Evolutionary conservation across 2,888 invertebrate species (phyloP).

Genomic region (Melanostoma scalare): DNA sequence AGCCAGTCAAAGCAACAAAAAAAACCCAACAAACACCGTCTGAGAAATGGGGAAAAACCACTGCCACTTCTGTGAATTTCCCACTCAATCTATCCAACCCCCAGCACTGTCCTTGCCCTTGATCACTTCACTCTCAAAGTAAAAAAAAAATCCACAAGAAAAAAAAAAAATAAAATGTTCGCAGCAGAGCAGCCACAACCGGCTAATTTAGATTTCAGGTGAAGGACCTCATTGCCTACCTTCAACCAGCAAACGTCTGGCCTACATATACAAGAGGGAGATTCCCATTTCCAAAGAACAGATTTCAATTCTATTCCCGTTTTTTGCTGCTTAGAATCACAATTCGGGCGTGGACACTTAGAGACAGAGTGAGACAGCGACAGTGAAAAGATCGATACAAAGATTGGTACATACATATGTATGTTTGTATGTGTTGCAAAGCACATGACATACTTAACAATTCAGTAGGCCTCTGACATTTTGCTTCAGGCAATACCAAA

Average conservation of each 20-base stretch:
- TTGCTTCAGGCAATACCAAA: not conserved
- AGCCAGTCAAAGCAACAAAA: not conserved
- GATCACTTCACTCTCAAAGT: slow-evolving; percentile 39
- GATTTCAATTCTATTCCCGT: slow-evolving; percentile 6
- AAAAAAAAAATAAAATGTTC: slow-evolving; percentile 8
- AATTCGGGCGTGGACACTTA: slow-evolving; percentile 9
- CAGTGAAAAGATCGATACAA: slow-evolving; percentile 46
- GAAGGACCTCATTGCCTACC: slow-evolving; percentile 56
- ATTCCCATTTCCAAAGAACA: slow-evolving; percentile 1
- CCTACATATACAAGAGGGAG: slow-evolving; percentile 55
- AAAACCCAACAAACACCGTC: not conserved
- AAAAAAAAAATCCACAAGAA: slow-evolving; percentile 1
- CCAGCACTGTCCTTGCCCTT: slow-evolving; percentile 57
- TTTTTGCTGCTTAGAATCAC: not conserved
- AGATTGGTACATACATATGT: not conserved
- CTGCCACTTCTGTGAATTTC: slow-evolving; percentile 12
- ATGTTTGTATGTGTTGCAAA: not conserved
- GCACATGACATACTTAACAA: slow-evolving; percentile 57
- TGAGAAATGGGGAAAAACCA: slow-evolving; percentile 3
- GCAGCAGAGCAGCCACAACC: slow-evolving; percentile 25
- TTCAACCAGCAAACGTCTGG: slow-evolving; percentile 45
- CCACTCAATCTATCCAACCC: not conserved
- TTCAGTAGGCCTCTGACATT: slow-evolving; percentile 41
- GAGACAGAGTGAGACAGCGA: slow-evolving; percentile 6
- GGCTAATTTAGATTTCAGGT: slow-evolving; percentile 62